Conservation (phyloP, 1,140 invertebrate species). For the Sitobion miscanthi region DNA sequence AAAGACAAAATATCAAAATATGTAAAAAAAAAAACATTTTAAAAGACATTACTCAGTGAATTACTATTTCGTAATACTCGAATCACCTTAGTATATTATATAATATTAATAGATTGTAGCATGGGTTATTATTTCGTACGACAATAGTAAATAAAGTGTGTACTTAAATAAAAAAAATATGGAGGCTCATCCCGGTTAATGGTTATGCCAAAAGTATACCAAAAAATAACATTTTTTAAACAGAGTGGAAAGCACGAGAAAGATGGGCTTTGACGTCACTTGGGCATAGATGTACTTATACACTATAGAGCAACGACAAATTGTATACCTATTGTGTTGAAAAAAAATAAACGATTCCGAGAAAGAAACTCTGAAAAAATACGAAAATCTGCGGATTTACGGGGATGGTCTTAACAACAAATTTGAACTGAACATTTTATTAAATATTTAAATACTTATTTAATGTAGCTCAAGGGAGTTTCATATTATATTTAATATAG, state of each 20-base stretch:
- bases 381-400: not conserved
- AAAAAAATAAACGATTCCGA: not conserved
- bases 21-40: not conserved
- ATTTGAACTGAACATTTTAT: too few species aligned
- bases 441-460: too few species aligned
- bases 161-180: not conserved
- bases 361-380: not conserved
- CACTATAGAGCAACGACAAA: not conserved
- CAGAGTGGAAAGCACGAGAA: not conserved
- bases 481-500: too few species aligned
- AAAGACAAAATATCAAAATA: not conserved
- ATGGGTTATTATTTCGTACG: not conserved
- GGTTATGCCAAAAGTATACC: not conserved
- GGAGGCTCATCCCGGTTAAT: not conserved
- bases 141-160: not conserved
- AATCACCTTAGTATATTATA: not conserved
- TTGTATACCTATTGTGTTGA: not conserved
- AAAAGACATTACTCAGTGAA: not conserved
- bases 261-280: not conserved
- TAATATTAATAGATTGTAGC: not conserved
- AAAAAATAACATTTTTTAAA: conserved; percentile 9
- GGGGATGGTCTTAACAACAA: too few species aligned
- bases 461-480: too few species aligned
- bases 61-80: not conserved
- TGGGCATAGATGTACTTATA: not conserved